Evolutionary conservation across 2,113 vertebrate genomes (phyloP).

Genomic region (Percina caprodes): DNA sequence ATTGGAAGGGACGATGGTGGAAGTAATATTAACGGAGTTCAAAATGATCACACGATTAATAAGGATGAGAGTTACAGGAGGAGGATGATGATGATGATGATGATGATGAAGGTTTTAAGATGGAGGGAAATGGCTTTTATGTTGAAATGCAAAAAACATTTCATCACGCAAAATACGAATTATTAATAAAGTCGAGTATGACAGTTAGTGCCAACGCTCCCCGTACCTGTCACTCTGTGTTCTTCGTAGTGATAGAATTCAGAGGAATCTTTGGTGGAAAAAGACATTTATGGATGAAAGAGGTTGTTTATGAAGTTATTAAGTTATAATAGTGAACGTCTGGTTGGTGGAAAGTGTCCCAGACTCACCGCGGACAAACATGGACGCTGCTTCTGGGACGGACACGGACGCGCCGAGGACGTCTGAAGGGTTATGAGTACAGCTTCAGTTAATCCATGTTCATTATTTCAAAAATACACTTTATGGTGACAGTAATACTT

Average conservation of each 20-base stretch:
- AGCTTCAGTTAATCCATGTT: background rate
- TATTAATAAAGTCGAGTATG: background rate
- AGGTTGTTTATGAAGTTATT: too few species aligned
- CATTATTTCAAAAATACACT: too few species aligned
- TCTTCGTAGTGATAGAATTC: slow-evolving; percentile 72
- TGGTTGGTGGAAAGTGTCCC: background rate
- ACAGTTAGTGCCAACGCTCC: background rate
- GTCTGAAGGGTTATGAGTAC: slow-evolving; percentile 80
- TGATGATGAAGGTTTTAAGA: slow-evolving; percentile 10
- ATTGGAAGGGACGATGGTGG: background rate
- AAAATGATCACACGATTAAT: slow-evolving; percentile 30
- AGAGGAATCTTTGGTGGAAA: slow-evolving; percentile 62
- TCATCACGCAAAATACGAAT: background rate
- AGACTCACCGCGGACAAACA: slow-evolving; percentile 84
- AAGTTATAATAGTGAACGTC: too few species aligned
- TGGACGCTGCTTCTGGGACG: slow-evolving; percentile 75
- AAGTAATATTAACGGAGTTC: slow-evolving; percentile 13
- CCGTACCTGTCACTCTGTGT: slow-evolving; percentile 73
- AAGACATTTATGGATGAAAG: slow-evolving; percentile 4
- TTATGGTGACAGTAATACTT: too few species aligned
- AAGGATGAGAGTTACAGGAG: slow-evolving; percentile 7
- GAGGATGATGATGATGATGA: slow-evolving; percentile 13
- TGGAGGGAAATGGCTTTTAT: background rate
- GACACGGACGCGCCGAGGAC: slow-evolving; percentile 88
- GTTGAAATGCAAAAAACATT: slow-evolving; percentile 15